phyloP scores from a whole-genome alignment of 2,113 vertebrate genomes.

The Oncorhynchus mykiss region DNA sequence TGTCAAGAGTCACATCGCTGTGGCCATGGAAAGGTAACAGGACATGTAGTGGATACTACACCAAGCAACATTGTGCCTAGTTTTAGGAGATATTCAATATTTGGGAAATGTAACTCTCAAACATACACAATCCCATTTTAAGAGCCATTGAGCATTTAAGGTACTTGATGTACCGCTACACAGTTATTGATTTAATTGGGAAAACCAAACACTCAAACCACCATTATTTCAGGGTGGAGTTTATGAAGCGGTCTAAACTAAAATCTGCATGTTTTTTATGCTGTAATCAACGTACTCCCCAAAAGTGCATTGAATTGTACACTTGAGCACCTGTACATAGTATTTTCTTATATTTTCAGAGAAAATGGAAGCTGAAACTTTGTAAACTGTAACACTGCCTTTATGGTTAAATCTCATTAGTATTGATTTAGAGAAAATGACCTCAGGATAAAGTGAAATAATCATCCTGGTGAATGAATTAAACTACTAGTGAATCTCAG shows the following conservation, averaged over 20 bases:
- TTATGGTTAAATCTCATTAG: neutral
- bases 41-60: neutral
- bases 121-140: no score
- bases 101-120: no score
- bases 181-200: no score
- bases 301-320: conserved; percentile 16
- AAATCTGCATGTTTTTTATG: neutral
- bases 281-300: neutral
- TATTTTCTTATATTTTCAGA: conserved; percentile 13
- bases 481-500: conserved; percentile 1
- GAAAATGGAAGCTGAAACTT: neutral
- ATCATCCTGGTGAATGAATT: conserved; percentile 34
- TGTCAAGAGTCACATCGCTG: no score
- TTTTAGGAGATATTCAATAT: neutral
- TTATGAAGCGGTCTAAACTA: no score
- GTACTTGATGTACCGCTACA: neutral
- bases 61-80: neutral
- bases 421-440: conserved; percentile 30
- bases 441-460: conserved; percentile 34
- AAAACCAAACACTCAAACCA: no score
- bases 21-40: neutral
- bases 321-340: conserved; percentile 39
- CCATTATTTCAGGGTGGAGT: no score
- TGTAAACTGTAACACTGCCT: neutral
- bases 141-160: neutral